Percentiles rank a stretch among this genome's conserved stretches.
Conservation (phyloP, 2,797 vertebrate species). For the Sebastes paucispinis region DNA sequence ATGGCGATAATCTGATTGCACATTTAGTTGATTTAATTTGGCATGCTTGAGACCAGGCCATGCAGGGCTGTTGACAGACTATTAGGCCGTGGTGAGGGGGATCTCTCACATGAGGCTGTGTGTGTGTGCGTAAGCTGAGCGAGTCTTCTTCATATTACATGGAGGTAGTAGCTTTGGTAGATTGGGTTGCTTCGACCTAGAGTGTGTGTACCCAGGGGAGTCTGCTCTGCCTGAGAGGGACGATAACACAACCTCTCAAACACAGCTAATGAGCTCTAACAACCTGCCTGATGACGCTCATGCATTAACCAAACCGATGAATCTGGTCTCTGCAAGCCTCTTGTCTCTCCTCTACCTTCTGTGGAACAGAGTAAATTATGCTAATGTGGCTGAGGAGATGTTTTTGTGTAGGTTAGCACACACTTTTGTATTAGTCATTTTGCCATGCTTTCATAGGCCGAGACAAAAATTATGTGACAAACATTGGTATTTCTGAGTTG, state of each 20-base stretch:
- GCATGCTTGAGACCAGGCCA: slow-evolving; percentile 39
- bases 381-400: not conserved
- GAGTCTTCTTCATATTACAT: slow-evolving; percentile 62
- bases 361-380: slow-evolving; percentile 7
- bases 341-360: not conserved
- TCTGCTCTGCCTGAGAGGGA: slow-evolving; percentile 32
- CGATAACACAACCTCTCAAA: slow-evolving; percentile 54
- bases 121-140: slow-evolving; percentile 19
- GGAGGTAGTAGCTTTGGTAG: slow-evolving; percentile 27
- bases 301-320: slow-evolving; percentile 47
- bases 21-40: slow-evolving; percentile 73
- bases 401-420: not conserved
- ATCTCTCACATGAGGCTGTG: slow-evolving; percentile 29
- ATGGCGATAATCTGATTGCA: slow-evolving; percentile 62
- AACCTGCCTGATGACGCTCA: slow-evolving; percentile 51
- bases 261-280: slow-evolving; percentile 61
- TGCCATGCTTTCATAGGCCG: not conserved
- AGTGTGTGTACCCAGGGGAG: slow-evolving; percentile 54
- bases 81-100: slow-evolving; percentile 34
- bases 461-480: not conserved
- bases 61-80: slow-evolving; percentile 60
- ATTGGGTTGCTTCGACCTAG: slow-evolving; percentile 49
- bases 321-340: not conserved
- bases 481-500: not conserved
- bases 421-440: not conserved